phyloP scores from a whole-genome alignment of 2,888 invertebrate genomes.

The Andrena praecox region DNA sequence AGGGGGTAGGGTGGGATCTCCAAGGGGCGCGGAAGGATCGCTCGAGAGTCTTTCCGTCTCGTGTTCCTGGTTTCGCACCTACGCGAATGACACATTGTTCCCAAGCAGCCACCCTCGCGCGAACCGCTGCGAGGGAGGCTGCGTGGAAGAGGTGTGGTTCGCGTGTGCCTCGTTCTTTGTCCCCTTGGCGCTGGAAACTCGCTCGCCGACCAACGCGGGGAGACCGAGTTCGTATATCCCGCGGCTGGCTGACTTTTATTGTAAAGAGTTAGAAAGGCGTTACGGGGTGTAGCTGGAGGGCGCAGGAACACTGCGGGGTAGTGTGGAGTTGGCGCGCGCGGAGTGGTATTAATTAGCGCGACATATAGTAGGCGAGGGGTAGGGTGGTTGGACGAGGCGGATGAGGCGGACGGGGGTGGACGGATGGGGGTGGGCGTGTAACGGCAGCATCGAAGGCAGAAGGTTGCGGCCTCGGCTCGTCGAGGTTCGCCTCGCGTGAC shows the following conservation, averaged over 20 bases:
- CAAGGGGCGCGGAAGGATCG: slow-evolving; percentile 20
- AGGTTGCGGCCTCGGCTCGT: slow-evolving; percentile 33
- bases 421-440: slow-evolving; percentile 4
- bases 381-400: background rate
- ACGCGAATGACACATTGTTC: slow-evolving; percentile 75
- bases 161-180: slow-evolving; percentile 44
- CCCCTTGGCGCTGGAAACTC: slow-evolving; percentile 30
- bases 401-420: background rate
- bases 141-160: slow-evolving; percentile 54
- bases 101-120: slow-evolving; percentile 65
- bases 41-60: slow-evolving; percentile 45
- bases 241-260: slow-evolving; percentile 49
- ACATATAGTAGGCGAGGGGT: background rate
- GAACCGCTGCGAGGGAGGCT: slow-evolving; percentile 22
- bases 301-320: background rate
- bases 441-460: slow-evolving; percentile 23
- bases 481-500: slow-evolving; percentile 63
- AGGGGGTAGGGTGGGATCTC: background rate
- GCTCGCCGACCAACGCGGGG: slow-evolving; percentile 10
- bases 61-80: slow-evolving; percentile 63
- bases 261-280: slow-evolving; percentile 22
- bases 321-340: slow-evolving; percentile 18
- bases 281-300: background rate
- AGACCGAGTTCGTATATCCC: slow-evolving; percentile 1
- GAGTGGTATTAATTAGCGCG: slow-evolving; percentile 66